Base-by-base conservation (phyloP, 1,140 invertebrate genomes). In the Euura saliciscinereae region DNA sequence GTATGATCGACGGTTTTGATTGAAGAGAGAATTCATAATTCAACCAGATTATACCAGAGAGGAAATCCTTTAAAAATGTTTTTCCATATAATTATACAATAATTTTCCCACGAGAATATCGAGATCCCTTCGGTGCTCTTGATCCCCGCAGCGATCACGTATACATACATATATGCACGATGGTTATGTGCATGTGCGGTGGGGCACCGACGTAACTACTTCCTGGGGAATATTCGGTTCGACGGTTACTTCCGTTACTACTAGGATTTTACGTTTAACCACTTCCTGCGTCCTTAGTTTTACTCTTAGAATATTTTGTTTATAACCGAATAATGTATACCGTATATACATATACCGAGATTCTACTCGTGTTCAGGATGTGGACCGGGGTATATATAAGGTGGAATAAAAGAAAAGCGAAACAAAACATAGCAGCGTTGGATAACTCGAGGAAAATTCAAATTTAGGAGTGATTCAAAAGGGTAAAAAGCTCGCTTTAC, bases 391-490 rank as follows among this genome's bases (percentile, higher is more conserved):
- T 28, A 28, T 28, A 28, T 28, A 28, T n/a, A n/a, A n/a, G 51
- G 51, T 59, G 51, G 13, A 59, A 59, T 59, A 59, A n/a, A 59
- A 59, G 51, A n/a, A 59, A 59, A 11, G 10, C 13, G 51, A 59
- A 59, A 59, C 51, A n/a, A 59, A 59, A 59, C 51, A 11, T 28
- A 28, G 28, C 28, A 28, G 28, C 28, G 28, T 28, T 28, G 28
- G 28, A 28, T 28, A 28, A 28, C 28, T 28, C 28, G 28, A 28
- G 51, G 51, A 59, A 59, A n/a, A 59, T 59, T 59, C 8, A 59
- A 59, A 59, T 59, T 59, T 59, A 59, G 51, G 51, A 59, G 51
- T 59, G 10, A 59, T 59, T 59, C 51, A 59, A 59, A 59, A 59
- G 51, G 8, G 51, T n/a, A 59, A 59, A 59, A 59, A 59, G 51